Evolutionary conservation across 2,797 vertebrate species (phyloP), one percentile per base, ranked within the genome.

Genomic region (Petrocephalus sullivani): DNA sequence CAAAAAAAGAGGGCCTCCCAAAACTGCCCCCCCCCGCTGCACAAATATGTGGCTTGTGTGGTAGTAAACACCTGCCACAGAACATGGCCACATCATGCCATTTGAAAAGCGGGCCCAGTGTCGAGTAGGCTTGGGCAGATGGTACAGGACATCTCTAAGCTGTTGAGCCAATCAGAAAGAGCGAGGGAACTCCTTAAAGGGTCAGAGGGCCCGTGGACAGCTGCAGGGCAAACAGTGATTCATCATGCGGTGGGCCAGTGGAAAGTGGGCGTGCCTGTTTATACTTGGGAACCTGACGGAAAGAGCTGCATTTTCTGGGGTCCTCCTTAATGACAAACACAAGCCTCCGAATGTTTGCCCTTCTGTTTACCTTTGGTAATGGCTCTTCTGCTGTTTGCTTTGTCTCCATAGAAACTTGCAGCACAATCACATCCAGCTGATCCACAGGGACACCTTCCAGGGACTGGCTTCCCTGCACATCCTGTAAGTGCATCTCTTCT

Each of bases 341-440:
- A 49, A 58, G 54, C 54, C 37, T 85, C 87, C 23, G 9, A 54
- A n/a, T 14, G 46, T 67, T 86, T 75, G 83, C 37, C 61, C 61
- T 54, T 23, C 16, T 85, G 81, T 41, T 87, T 87, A 61, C 75
- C 75, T 41, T 41, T 46, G n/a, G 61, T 85, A 49, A 84, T 83
- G 16, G 37, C 21, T 83, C n/a, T 49, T n/a, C 57, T 16, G 67
- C 87, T 89, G 0, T 88, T 86, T 57, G 28, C 49, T 54, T 16
- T 10, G 23, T 87, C 88, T 92, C 91, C 93, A 89, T 92, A 99
- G 98, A 94, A 98, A 96, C 90, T 94, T 99, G 88, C 98, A 99
- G 82, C 97, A 98, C 91, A 99, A 99, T 94, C 96, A 94, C 51
- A 97, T 99, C 91, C 93, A 93, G 85, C 95, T 97, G 92, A 96